phyloP scores from a whole-genome alignment of 2,888 invertebrate species.

The Hemicrepidius hirtus region DNA sequence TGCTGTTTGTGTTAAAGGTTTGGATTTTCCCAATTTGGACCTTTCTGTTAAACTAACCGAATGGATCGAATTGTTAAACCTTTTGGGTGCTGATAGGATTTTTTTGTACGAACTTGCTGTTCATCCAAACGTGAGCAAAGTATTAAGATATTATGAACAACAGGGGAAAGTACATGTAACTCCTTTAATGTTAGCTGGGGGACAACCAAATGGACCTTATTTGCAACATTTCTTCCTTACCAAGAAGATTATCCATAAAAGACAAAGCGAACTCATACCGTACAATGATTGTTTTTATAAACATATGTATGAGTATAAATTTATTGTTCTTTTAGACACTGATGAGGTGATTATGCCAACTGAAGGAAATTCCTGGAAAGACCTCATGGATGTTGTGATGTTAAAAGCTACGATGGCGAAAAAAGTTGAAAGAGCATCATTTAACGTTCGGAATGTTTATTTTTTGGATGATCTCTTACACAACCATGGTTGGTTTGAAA shows the following conservation, averaged over 20 bases:
- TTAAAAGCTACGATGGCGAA: slow-evolving; percentile 80
- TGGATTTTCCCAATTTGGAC: slow-evolving; percentile 91
- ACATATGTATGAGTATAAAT: slow-evolving; percentile 88
- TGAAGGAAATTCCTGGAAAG: slow-evolving; percentile 82
- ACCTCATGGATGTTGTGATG: slow-evolving; percentile 82
- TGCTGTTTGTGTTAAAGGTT: slow-evolving; percentile 92
- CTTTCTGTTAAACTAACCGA: slow-evolving; percentile 89
- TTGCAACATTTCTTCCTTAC: slow-evolving; percentile 89
- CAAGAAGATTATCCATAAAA: slow-evolving; percentile 89
- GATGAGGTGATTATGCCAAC: slow-evolving; percentile 75
- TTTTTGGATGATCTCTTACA: slow-evolving; percentile 90
- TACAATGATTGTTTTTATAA: slow-evolving; percentile 95
- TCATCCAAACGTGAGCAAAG: slow-evolving; percentile 90
- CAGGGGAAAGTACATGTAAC: slow-evolving; percentile 79
- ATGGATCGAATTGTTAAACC: slow-evolving; percentile 90
- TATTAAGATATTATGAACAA: slow-evolving; percentile 71
- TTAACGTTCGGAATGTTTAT: slow-evolving; percentile 94
- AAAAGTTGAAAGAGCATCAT: slow-evolving; percentile 84
- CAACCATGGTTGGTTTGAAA: slow-evolving; percentile 85
- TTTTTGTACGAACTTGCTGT: slow-evolving; percentile 90
- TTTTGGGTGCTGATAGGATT: slow-evolving; percentile 90
- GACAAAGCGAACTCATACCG: slow-evolving; percentile 93
- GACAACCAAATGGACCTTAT: slow-evolving; percentile 87
- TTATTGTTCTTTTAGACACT: slow-evolving; percentile 85
- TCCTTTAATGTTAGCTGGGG: slow-evolving; percentile 87